Evolutionary conservation across 2,113 vertebrate species (phyloP).

Genomic region (Dasyornis broadbenti): DNA sequence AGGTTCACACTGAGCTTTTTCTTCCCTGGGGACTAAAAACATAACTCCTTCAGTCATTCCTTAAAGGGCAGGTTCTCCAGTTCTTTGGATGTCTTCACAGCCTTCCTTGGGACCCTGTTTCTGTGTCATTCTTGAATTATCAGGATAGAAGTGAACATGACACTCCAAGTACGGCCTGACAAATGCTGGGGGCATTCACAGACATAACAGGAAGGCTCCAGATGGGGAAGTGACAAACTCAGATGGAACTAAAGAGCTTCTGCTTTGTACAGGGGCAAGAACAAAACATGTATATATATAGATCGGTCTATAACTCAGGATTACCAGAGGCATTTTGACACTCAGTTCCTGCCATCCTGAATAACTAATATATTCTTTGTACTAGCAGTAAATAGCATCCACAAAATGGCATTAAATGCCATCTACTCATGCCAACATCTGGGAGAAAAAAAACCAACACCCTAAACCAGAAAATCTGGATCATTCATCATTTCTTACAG

Average conservation of each 20-base stretch:
- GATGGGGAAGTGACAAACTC: neutral
- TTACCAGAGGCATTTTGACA: neutral
- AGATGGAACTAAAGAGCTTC: too few species aligned
- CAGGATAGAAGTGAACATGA: neutral
- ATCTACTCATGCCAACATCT: neutral
- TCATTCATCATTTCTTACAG: neutral
- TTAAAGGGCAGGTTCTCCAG: neutral
- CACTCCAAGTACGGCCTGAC: neutral
- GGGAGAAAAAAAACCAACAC: neutral
- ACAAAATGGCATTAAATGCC: neutral
- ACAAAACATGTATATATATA: neutral
- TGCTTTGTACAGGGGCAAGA: too few species aligned
- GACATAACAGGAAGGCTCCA: neutral
- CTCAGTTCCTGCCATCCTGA: neutral
- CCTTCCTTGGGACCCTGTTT: neutral
- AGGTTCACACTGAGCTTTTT: neutral
- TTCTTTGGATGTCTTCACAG: neutral
- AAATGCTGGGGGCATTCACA: neutral
- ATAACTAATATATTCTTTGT: slow-evolving; percentile 20
- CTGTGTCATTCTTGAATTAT: neutral
- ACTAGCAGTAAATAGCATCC: neutral
- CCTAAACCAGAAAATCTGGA: neutral
- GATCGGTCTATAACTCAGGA: slow-evolving; percentile 8
- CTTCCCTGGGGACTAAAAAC: neutral
- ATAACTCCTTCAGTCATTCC: neutral